A percentile compares a stretch with the other conserved stretches of the same genome.
Evolutionary conservation across 2,113 vertebrate species (phyloP).

Genomic region (Myotis lucifugus): DNA sequence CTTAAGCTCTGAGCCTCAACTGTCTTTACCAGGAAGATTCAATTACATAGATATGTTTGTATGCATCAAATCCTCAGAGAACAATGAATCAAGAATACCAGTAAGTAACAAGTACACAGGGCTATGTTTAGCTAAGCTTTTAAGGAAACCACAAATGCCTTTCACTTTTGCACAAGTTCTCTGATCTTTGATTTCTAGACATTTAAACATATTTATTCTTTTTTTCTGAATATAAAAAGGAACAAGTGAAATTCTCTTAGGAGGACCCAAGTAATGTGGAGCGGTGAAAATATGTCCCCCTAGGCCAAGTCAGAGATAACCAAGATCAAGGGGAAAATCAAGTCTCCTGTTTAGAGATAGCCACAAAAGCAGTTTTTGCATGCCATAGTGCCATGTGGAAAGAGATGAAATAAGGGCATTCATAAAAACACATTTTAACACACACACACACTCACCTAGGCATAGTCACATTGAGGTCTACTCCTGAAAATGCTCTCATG

Average conservation of each 20-base stretch:
- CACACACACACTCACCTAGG: background rate
- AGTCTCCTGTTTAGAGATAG: background rate
- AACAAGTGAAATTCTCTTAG: constrained; percentile 47
- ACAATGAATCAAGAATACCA: constrained; percentile 28
- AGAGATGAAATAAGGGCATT: constrained; percentile 7
- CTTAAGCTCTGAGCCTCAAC: background rate
- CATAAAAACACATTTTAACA: background rate
- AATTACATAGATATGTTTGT: background rate
- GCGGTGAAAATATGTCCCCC: background rate
- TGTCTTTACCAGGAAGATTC: background rate
- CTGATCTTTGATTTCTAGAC: background rate
- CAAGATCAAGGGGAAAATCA: constrained; percentile 18
- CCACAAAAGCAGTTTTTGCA: background rate
- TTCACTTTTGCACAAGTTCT: constrained; percentile 13
- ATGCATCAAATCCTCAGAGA: background rate
- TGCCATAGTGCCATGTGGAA: background rate
- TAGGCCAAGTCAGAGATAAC: background rate
- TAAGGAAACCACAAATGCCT: constrained; percentile 10
- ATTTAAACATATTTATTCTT: background rate
- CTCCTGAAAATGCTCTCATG: constrained; percentile 15
- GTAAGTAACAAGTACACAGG: background rate
- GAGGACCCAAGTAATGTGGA: background rate
- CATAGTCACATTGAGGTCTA: background rate
- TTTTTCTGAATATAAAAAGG: constrained; percentile 51
- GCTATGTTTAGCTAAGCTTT: constrained; percentile 31